These are phyloP conservation scores for Pluvialis apricaria DNA, from an alignment of 2,113 vertebrate species.

Conservation along the genomic window DNA sequence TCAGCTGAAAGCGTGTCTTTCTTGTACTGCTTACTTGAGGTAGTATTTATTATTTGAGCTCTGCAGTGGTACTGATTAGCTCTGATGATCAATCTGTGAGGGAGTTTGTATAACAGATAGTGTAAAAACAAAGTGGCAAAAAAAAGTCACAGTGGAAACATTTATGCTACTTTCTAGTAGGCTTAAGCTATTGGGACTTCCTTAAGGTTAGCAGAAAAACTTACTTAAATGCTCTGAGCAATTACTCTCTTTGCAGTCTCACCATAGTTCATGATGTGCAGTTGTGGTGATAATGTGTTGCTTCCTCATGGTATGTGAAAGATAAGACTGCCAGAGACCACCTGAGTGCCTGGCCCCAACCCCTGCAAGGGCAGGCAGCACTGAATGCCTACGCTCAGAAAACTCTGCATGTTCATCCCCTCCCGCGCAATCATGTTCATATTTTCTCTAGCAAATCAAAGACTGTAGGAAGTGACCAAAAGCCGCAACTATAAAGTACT, in stretches of 20 bases:
- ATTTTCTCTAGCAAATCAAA: not conserved
- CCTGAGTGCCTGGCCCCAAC: not conserved
- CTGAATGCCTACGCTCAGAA: not conserved
- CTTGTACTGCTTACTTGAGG: not conserved
- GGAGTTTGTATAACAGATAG: not conserved
- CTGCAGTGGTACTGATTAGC: not conserved
- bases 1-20: not conserved
- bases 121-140: not conserved
- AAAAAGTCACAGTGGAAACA: not conserved
- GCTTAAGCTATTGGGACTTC: not conserved
- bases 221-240: not conserved
- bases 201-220: not conserved
- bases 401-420: not conserved
- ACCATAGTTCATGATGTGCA: rapidly evolving
- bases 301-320: not conserved
- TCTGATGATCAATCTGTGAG: not conserved
- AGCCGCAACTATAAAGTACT: not conserved
- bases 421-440: too few relatives aligned
- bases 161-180: not conserved
- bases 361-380: not conserved
- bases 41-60: not conserved
- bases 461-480: not conserved
- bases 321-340: not conserved
- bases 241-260: not conserved
- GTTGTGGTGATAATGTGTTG: not conserved